phyloP scores from a whole-genome alignment of 2,113 vertebrate genomes.

The Phainopepla nitens region DNA sequence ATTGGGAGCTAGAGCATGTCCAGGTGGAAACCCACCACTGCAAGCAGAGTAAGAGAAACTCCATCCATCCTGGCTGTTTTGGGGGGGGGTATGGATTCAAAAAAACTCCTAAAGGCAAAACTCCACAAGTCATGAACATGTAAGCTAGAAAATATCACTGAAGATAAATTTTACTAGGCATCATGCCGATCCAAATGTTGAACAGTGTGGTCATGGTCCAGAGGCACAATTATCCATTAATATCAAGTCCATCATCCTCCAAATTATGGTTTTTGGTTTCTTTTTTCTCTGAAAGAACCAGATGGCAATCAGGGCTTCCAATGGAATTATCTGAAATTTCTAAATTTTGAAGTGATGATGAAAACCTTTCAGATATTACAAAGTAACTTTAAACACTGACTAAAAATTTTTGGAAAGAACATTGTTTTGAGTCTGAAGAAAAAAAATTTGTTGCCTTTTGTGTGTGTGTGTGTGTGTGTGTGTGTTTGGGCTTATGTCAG shows the following conservation, averaged over 20 bases:
- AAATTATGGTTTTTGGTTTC: neutral
- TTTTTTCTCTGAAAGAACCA: neutral
- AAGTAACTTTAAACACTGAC: neutral
- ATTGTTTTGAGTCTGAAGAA: neutral
- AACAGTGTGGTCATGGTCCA: neutral
- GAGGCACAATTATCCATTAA: neutral
- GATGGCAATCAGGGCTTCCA: neutral
- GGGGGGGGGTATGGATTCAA: neutral
- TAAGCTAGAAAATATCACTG: neutral
- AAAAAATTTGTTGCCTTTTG: neutral
- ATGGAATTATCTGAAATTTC: neutral
- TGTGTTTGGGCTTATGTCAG: neutral
- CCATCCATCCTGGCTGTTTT: neutral
- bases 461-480: neutral
- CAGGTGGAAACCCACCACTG: neutral
- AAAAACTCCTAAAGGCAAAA: neutral
- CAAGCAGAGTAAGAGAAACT: neutral
- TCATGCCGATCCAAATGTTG: neutral
- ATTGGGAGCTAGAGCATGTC: neutral
- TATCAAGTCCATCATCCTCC: neutral
- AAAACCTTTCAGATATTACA: neutral
- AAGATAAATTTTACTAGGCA: neutral
- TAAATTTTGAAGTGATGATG: neutral
- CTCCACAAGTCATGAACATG: neutral
- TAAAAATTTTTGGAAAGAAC: neutral